A percentile compares a stretch with the other conserved stretches of the same genome.
Conservation (phyloP, 2,888 invertebrate species). For the Agrypnus murinus region DNA sequence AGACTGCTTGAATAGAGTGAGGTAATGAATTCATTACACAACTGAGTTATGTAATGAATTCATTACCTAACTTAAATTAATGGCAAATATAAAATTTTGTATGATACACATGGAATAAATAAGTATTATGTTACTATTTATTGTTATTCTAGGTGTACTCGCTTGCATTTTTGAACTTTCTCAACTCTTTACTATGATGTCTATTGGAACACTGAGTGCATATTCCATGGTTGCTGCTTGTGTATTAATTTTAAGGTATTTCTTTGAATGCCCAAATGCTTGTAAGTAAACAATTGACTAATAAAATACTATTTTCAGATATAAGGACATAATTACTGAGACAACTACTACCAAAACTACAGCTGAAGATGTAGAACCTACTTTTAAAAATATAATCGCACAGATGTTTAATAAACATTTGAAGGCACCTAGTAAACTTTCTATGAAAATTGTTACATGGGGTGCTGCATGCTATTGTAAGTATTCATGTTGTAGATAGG, state of each 20-base stretch:
- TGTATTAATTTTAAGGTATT: slow-evolving; percentile 85
- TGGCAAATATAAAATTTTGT: too few species aligned
- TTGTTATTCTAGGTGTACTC: slow-evolving; percentile 77
- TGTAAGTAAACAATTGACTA: not conserved
- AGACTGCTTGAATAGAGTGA: too few species aligned
- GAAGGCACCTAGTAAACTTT: slow-evolving; percentile 70
- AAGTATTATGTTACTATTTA: too few species aligned
- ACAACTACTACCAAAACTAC: slow-evolving; percentile 62
- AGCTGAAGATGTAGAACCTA: slow-evolving; percentile 64
- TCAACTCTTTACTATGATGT: slow-evolving; percentile 92
- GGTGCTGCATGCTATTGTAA: slow-evolving; percentile 74
- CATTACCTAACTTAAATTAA: too few species aligned
- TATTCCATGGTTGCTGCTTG: slow-evolving; percentile 94
- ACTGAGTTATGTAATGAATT: too few species aligned
- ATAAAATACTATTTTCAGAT: slow-evolving; percentile 62
- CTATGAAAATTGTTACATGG: slow-evolving; percentile 71
- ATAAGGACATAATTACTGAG: slow-evolving; percentile 68
- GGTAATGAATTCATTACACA: too few species aligned
- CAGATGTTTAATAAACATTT: slow-evolving; percentile 71
- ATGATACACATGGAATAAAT: too few species aligned
- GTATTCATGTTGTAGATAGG: too few species aligned
- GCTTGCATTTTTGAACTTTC: slow-evolving; percentile 89
- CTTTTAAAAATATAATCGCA: slow-evolving; percentile 61
- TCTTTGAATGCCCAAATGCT: too few species aligned
- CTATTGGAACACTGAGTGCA: slow-evolving; percentile 89